Percentiles rank a stretch among this genome's conserved stretches.
phyloP scores from a whole-genome alignment of 2,113 vertebrate species.

The Sander lucioperca region DNA sequence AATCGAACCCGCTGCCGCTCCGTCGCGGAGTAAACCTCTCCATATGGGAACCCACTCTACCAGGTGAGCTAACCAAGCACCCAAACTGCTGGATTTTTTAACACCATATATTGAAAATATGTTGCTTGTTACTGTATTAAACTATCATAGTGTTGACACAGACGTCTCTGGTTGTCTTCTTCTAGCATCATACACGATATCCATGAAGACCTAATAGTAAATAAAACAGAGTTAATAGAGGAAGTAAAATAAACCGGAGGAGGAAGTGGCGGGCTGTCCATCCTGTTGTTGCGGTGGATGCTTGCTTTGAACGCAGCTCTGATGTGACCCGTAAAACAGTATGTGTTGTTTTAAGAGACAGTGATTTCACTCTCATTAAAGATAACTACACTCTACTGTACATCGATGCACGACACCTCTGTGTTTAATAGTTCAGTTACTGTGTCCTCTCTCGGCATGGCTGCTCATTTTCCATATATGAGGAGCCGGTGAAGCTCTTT shows the following conservation, averaged over 20 bases:
- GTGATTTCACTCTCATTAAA: conserved; percentile 79
- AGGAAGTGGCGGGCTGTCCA: conserved; percentile 73
- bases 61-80: too few relatives aligned
- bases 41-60: too few relatives aligned
- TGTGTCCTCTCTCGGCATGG: conserved; percentile 7
- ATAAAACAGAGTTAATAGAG: conserved; percentile 71
- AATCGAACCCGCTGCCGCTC: too few relatives aligned
- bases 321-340: conserved; percentile 84
- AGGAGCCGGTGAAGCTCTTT: conserved; percentile 34
- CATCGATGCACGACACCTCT: conserved; percentile 35
- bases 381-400: conserved; percentile 61
- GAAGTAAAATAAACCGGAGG: conserved; percentile 72
- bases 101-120: background rate
- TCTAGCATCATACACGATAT: conserved; percentile 25
- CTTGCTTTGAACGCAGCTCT: conserved; percentile 82
- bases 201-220: conserved; percentile 59
- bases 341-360: conserved; percentile 79
- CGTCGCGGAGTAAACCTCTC: too few relatives aligned
- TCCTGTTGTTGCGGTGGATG: conserved; percentile 77
- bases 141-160: background rate
- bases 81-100: background rate
- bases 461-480: background rate
- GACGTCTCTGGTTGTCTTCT: conserved; percentile 29
- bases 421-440: conserved; percentile 28
- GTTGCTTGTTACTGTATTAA: background rate